These are phyloP conservation scores for Atethmia centrago DNA, from an alignment of 2,888 invertebrate genomes.

Conservation along the genomic window DNA sequence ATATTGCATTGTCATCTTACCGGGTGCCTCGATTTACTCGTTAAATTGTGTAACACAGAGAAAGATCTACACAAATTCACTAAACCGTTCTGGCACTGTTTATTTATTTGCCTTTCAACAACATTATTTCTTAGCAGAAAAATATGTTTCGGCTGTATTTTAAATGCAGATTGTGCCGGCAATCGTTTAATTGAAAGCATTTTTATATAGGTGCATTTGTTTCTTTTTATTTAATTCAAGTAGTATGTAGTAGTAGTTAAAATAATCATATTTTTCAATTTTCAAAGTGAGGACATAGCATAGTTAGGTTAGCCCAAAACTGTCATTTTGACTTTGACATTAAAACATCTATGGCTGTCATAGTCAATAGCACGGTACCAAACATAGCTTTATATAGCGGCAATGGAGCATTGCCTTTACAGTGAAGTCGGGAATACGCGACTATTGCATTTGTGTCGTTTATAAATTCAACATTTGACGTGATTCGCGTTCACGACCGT, in stretches of 20 bases:
- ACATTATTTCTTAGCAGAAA: slow-evolving; percentile 71
- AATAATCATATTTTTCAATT: slow-evolving; percentile 34
- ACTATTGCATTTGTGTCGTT: neutral
- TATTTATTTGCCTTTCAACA: slow-evolving; percentile 74
- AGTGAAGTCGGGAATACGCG: neutral
- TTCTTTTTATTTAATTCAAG: slow-evolving; percentile 4
- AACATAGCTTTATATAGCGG: neutral
- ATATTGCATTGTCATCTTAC: slow-evolving; percentile 71
- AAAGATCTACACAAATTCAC: slow-evolving; percentile 82
- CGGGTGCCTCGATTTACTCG: slow-evolving; percentile 77
- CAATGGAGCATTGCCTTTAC: neutral
- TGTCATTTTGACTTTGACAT: slow-evolving; percentile 51
- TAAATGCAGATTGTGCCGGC: slow-evolving; percentile 79
- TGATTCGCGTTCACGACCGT: neutral
- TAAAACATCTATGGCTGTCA: neutral
- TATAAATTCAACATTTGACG: neutral
- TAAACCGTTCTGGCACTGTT: slow-evolving; percentile 73
- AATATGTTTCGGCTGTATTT: slow-evolving; percentile 78
- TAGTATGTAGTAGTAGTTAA: slow-evolving; percentile 10
- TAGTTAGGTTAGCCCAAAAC: slow-evolving; percentile 23
- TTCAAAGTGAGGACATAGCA: slow-evolving; percentile 25
- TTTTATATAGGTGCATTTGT: slow-evolving; percentile 31
- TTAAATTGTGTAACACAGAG: slow-evolving; percentile 79
- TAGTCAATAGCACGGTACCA: neutral
- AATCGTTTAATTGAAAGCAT: slow-evolving; percentile 85